phyloP scores from a whole-genome alignment of 1,140 invertebrate genomes.

The Habropoda laboriosa region DNA sequence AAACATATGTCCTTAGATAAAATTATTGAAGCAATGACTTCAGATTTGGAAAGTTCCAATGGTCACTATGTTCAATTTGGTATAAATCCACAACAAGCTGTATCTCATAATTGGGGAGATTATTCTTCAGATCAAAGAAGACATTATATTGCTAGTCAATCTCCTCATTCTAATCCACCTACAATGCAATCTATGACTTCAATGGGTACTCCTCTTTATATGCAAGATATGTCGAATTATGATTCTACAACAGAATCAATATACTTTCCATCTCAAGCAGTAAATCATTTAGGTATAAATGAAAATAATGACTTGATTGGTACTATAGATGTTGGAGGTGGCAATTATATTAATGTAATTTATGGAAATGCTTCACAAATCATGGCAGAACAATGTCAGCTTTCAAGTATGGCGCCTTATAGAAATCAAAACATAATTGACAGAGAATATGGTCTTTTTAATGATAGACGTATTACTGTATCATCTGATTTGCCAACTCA shows the following conservation, averaged over 20 bases:
- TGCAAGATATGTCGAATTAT: constrained; percentile 72
- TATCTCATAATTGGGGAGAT: constrained; percentile 76
- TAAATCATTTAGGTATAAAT: constrained; percentile 77
- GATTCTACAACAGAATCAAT: constrained; percentile 70
- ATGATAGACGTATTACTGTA: constrained; percentile 70
- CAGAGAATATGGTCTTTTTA: constrained; percentile 78
- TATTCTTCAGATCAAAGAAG: constrained; percentile 70
- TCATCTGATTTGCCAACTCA: constrained; percentile 65
- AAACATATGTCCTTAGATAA: constrained; percentile 82
- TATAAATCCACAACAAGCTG: constrained; percentile 77
- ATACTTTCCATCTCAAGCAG: constrained; percentile 75
- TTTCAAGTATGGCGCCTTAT: constrained; percentile 71
- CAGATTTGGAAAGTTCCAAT: constrained; percentile 83
- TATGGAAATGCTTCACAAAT: constrained; percentile 78
- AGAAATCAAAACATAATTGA: constrained; percentile 73
- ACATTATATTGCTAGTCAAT: constrained; percentile 66
- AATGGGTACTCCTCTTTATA: constrained; percentile 74
- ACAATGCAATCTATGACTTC: constrained; percentile 70
- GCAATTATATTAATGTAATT: constrained; percentile 81
- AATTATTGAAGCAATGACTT: constrained; percentile 85
- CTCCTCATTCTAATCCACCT: constrained; percentile 64
- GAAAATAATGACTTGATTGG: constrained; percentile 79
- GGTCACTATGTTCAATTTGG: constrained; percentile 84
- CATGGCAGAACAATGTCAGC: constrained; percentile 77
- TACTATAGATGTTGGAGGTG: constrained; percentile 80